Evolutionary conservation across 2,888 invertebrate genomes (phyloP), one percentile per base, ranked within the genome.

Genomic region (Kuschelorhynchus macadamiae): DNA sequence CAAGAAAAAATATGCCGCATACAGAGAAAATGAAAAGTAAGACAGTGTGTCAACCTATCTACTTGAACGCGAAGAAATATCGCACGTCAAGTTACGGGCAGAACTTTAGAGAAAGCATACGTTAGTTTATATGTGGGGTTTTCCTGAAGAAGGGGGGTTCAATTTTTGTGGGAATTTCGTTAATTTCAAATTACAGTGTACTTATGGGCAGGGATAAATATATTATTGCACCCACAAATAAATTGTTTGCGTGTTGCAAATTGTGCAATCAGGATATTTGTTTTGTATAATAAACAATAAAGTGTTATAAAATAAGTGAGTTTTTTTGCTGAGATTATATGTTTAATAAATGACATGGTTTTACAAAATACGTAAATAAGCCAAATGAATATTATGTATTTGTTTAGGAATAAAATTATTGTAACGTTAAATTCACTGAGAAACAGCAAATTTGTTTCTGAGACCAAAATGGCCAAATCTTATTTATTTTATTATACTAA

Each of bases 101-200:
- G 56, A 49, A 49, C 44, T 49, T 64, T 30, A 53, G 64, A 30
- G 64, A 64, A 64, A 64, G 63, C 39, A 55, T 16, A 16, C 9
- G 39, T 32, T 55, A 56, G 47, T 64, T 64, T 64, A 56, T 64
- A 56, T 56, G 55, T 46, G 64, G 64, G 64, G 64, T 47, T 33
- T 16, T 41, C 11, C n/a, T 2, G 17, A 49, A 25, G 39, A 49
- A 41, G 60, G 59, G 59, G 57, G 49, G 30, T 12, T 8, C 50
- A 50, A 47, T 50, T 49, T 49, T 60, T 60, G 39, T 60, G 60
- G 60, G 60, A 49, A 49, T 60, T 60, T 60, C 14, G 36, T 33
- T 52, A 52, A 52, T 52, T 17, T 55, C 12, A 25, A 42, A 20
- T 52, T 46, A 46, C 46, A n/a, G 11, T 25, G 52, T 33, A 36